Evolutionary conservation across 2,797 vertebrate genomes (phyloP).

Genomic region (Tokudaia tokunoshimensis): DNA sequence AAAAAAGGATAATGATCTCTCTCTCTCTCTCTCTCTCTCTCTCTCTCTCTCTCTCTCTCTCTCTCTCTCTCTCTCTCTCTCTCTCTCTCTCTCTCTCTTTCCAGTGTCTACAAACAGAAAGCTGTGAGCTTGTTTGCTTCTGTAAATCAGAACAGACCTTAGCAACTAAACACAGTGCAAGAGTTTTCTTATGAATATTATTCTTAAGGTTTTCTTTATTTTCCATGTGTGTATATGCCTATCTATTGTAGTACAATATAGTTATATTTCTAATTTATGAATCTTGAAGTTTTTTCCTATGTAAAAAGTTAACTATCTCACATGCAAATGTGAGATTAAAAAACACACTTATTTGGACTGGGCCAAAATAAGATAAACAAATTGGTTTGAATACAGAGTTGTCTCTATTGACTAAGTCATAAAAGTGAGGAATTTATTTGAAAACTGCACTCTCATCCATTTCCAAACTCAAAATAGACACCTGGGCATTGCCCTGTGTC

Average conservation of each 20-base stretch:
- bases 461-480: constrained; percentile 23
- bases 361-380: constrained; percentile 48
- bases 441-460: constrained; percentile 24
- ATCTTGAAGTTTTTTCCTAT: not conserved
- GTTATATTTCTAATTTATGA: not conserved
- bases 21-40: not conserved
- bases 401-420: constrained; percentile 2
- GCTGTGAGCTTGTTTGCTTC: not conserved
- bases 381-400: not conserved
- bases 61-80: too few relatives aligned
- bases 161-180: not conserved
- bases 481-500: not conserved
- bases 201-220: constrained; percentile 18
- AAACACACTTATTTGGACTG: constrained; percentile 21
- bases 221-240: not conserved
- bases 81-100: not conserved
- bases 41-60: too few relatives aligned
- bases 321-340: not conserved
- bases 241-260: not conserved
- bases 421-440: constrained; percentile 63
- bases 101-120: not conserved
- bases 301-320: not conserved
- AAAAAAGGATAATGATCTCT: not conserved
- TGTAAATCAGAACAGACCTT: not conserved
- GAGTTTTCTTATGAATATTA: not conserved